Percentiles rank a stretch among this genome's conserved stretches.
phyloP scores from a whole-genome alignment of 2,113 vertebrate genomes.

The Trichomycterus rosablanca region DNA sequence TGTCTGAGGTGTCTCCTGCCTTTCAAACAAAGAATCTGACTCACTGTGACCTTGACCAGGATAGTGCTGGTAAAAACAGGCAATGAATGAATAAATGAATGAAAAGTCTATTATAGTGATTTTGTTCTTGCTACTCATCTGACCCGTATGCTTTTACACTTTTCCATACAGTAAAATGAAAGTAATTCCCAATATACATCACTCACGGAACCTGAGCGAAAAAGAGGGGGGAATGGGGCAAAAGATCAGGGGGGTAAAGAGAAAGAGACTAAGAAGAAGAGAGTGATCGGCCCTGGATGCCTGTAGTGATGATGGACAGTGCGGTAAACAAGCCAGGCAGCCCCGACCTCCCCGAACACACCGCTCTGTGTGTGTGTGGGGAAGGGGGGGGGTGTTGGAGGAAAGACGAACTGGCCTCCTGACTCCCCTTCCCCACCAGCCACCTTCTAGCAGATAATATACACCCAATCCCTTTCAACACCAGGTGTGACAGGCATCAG shows the following conservation, averaged over 20 bases:
- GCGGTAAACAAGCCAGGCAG: conserved; percentile 66
- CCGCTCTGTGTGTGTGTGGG: conserved; percentile 26
- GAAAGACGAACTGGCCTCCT: conserved; percentile 68
- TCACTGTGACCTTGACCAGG: too few species aligned
- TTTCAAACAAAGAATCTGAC: too few species aligned
- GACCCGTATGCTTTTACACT: too few species aligned
- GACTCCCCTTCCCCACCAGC: conserved; percentile 54
- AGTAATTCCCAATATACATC: neutral
- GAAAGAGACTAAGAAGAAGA: conserved; percentile 31
- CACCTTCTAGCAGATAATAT: conserved; percentile 70
- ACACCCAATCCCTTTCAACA: conserved; percentile 70
- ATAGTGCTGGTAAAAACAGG: too few species aligned
- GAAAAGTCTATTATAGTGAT: too few species aligned
- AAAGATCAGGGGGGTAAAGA: conserved; percentile 14
- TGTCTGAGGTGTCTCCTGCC: too few species aligned
- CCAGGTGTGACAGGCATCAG: conserved; percentile 72
- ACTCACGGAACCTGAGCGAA: neutral
- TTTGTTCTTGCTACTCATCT: too few species aligned
- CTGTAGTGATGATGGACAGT: conserved; percentile 62
- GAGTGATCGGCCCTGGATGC: conserved; percentile 50
- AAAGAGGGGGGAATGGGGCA: neutral
- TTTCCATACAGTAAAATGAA: too few species aligned
- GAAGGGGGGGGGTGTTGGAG: conserved; percentile 59
- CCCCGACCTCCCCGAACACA: conserved; percentile 62
- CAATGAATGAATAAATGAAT: too few species aligned